phyloP scores from a whole-genome alignment of 2,888 invertebrate genomes.

The Ernsta delagoae region DNA sequence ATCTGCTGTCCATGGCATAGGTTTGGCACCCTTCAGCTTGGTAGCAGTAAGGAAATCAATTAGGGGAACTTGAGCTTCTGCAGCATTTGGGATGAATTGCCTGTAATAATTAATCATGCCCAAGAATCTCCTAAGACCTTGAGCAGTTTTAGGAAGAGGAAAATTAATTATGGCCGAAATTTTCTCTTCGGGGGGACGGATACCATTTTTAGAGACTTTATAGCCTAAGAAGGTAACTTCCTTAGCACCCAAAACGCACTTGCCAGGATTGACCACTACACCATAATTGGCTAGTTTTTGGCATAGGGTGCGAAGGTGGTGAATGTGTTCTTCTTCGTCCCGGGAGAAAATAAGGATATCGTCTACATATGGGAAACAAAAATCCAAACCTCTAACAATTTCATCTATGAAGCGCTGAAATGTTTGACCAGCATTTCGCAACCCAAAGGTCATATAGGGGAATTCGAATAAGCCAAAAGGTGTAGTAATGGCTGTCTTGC shows the following conservation, averaged over 20 bases:
- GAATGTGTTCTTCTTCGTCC: not conserved
- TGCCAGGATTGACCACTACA: not conserved
- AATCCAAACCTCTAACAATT: slow-evolving; percentile 19
- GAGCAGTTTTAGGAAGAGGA: slow-evolving; percentile 3
- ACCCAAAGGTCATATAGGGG: slow-evolving; percentile 11
- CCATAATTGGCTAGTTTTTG: not conserved
- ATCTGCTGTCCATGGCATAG: not conserved
- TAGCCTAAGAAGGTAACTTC: not conserved
- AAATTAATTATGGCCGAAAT: not conserved
- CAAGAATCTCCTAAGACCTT: not conserved
- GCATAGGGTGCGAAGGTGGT: slow-evolving; percentile 5
- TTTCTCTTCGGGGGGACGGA: not conserved
- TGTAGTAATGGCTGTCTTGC: slow-evolving; percentile 18
- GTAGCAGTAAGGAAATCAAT: not conserved
- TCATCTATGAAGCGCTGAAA: slow-evolving; percentile 14
- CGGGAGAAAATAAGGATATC: slow-evolving; percentile 8
- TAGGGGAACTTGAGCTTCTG: not conserved
- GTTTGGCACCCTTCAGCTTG: not conserved
- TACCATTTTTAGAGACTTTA: not conserved
- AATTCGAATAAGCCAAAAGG: slow-evolving; percentile 21
- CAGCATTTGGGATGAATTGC: not conserved
- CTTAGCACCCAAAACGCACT: not conserved
- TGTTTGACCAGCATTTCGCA: slow-evolving; percentile 11
- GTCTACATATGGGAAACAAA: slow-evolving; percentile 17
- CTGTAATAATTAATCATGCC: not conserved